These are phyloP conservation scores for Apodemia hepburni DNA, from an alignment of 2,888 invertebrate species.

Conservation along the genomic window DNA sequence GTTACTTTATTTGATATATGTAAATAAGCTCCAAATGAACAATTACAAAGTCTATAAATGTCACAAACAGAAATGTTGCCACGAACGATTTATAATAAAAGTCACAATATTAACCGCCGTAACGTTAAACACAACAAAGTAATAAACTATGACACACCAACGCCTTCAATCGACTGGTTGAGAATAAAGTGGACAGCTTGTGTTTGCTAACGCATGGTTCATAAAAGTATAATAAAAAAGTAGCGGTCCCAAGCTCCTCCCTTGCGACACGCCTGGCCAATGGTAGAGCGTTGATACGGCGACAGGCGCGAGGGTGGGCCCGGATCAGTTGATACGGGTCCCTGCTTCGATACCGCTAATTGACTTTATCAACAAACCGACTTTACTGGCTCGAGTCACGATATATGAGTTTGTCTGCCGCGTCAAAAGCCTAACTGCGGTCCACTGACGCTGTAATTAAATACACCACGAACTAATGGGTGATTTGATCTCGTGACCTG, in stretches of 20 bases:
- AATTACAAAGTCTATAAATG: slow-evolving; percentile 50
- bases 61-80: slow-evolving; percentile 49
- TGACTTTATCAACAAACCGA: slow-evolving; percentile 80
- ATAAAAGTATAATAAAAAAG: slow-evolving; percentile 68
- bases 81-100: slow-evolving; percentile 56
- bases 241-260: slow-evolving; percentile 66
- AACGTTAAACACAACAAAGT: slow-evolving; percentile 58
- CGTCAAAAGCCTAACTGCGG: slow-evolving; percentile 76
- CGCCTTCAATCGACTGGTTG: slow-evolving; percentile 74
- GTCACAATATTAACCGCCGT: slow-evolving; percentile 64
- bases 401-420: slow-evolving; percentile 75
- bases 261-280: slow-evolving; percentile 63
- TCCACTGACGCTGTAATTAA: slow-evolving; percentile 70
- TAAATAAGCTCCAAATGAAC: slow-evolving; percentile 45
- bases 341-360: slow-evolving; percentile 77
- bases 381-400: slow-evolving; percentile 77
- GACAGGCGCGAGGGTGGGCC: slow-evolving; percentile 65
- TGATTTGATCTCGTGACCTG: slow-evolving; percentile 50
- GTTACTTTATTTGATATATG: slow-evolving; percentile 27
- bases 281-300: slow-evolving; percentile 50
- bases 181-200: slow-evolving; percentile 63
- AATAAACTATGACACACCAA: slow-evolving; percentile 77
- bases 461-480: slow-evolving; percentile 62
- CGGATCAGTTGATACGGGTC: slow-evolving; percentile 71
- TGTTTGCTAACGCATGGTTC: slow-evolving; percentile 67